phyloP scores from a whole-genome alignment of 2,888 invertebrate genomes.

The Lepidochrysops patricia region DNA sequence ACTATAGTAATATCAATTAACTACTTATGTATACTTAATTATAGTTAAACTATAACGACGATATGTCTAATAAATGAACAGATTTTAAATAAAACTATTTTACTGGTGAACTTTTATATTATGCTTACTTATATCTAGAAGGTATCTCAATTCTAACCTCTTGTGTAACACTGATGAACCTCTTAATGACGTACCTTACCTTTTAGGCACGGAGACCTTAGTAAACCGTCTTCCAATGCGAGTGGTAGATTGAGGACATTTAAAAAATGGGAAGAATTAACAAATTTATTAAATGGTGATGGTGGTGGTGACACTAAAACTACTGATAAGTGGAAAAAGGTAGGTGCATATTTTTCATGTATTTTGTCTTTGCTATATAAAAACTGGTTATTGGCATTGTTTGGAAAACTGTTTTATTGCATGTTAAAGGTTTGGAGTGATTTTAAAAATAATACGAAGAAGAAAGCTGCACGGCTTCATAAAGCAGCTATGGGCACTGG shows the following conservation, averaged over 20 bases:
- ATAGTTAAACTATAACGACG: too few species aligned
- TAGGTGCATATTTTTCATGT: conserved; percentile 15
- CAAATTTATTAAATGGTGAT: conserved; percentile 22
- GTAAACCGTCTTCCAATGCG: conserved; percentile 13
- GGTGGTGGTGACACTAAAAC: conserved; percentile 22
- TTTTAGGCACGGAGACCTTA: conserved; percentile 18
- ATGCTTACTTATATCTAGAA: too few species aligned
- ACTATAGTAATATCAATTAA: too few species aligned
- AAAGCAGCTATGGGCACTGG: conserved; percentile 21
- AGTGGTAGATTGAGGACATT: conserved; percentile 14
- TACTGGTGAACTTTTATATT: too few species aligned
- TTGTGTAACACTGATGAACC: too few species aligned
- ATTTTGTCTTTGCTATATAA: not conserved
- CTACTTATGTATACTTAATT: too few species aligned
- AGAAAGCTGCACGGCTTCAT: conserved; percentile 23
- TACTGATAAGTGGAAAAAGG: conserved; percentile 25
- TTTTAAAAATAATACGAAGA: conserved; percentile 24
- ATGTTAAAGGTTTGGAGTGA: conserved; percentile 27
- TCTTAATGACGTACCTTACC: too few species aligned
- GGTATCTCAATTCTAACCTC: too few species aligned
- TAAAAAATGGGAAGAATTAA: conserved; percentile 21
- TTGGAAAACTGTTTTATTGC: not conserved
- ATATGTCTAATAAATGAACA: too few species aligned
- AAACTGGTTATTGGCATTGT: not conserved
- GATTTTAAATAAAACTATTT: too few species aligned